phyloP scores from a whole-genome alignment of 2,113 vertebrate species.

The Microtus ochrogaster region DNA sequence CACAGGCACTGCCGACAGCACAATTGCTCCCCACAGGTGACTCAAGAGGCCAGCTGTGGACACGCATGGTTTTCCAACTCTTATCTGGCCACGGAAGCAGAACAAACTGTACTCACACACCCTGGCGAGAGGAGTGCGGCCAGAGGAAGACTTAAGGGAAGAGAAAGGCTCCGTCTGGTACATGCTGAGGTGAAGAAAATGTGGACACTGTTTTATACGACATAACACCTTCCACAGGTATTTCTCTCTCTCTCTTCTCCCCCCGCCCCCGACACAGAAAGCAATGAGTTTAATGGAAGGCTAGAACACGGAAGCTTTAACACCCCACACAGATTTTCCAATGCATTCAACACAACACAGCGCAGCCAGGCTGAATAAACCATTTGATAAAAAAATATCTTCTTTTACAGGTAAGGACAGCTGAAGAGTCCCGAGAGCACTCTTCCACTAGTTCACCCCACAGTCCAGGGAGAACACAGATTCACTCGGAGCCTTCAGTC shows the following conservation, averaged over 20 bases:
- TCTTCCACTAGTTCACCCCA: constrained; percentile 40
- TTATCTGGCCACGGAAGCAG: constrained; percentile 34
- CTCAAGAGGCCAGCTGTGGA: neutral
- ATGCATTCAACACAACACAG: constrained; percentile 76
- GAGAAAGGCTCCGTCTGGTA: neutral
- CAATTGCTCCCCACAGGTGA: neutral
- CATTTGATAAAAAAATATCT: constrained; percentile 87
- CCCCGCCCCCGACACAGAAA: constrained; percentile 63
- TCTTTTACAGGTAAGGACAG: constrained; percentile 81
- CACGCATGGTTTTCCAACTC: neutral
- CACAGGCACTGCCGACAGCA: neutral
- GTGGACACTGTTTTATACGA: neutral
- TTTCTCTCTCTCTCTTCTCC: neutral
- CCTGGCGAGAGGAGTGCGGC: neutral
- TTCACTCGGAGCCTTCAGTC: constrained; percentile 51
- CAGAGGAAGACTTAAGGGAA: neutral
- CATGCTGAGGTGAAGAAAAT: neutral
- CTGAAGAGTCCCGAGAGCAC: constrained; percentile 79
- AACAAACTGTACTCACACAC: neutral
- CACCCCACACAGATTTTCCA: constrained; percentile 74
- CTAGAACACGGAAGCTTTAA: constrained; percentile 78
- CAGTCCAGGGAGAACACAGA: constrained; percentile 43
- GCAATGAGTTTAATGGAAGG: constrained; percentile 71
- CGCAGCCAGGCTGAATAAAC: constrained; percentile 83
- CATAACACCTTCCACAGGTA: neutral